phyloP scores from a whole-genome alignment of 2,888 invertebrate genomes.

The Dasypogon diadema region DNA sequence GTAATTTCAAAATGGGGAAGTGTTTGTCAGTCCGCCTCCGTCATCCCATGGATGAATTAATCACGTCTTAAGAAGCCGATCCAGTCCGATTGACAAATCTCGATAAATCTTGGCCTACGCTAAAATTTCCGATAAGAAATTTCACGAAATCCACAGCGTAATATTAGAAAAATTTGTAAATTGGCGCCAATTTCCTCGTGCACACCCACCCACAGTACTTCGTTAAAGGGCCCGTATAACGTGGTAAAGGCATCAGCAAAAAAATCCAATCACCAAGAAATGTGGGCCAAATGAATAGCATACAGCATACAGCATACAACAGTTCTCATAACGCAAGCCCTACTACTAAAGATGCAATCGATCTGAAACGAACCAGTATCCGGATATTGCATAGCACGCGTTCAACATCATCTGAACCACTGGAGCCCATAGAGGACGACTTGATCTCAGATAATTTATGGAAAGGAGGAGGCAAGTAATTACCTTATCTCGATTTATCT shows the following conservation, averaged over 20 bases:
- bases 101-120: constrained; percentile 27
- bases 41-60: constrained; percentile 8
- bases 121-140: neutral
- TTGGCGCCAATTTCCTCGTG: neutral
- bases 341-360: neutral
- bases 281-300: neutral
- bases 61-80: constrained; percentile 4
- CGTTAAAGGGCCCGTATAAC: neutral
- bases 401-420: neutral
- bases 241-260: neutral
- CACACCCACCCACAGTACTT: neutral
- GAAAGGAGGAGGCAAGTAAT: constrained; percentile 37
- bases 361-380: neutral
- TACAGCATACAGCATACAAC: neutral
- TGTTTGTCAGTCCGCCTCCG: neutral
- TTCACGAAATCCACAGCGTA: neutral
- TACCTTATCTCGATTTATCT: constrained; percentile 23
- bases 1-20: constrained; percentile 36
- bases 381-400: neutral
- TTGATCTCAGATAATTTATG: constrained; percentile 25
- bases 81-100: constrained; percentile 38
- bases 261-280: neutral
- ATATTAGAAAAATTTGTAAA: neutral
- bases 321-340: neutral
- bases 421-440: neutral